Percentiles rank a stretch among this genome's conserved stretches.
phyloP scores from a whole-genome alignment of 2,888 invertebrate genomes.

The Piscicola geometra region DNA sequence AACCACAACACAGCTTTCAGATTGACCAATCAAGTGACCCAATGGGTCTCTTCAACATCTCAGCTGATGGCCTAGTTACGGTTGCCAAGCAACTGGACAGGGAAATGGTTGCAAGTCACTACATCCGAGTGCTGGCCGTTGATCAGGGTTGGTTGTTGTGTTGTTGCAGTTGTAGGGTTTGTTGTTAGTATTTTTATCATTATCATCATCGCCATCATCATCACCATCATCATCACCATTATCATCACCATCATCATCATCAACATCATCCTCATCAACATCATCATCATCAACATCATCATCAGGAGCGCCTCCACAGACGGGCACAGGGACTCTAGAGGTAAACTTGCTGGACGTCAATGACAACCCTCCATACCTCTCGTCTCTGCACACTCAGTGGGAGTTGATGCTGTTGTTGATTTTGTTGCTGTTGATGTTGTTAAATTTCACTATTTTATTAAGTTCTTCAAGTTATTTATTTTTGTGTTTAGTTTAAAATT shows the following conservation, averaged over 20 bases:
- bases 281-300: constrained; percentile 12
- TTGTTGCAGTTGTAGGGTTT: too few relatives aligned
- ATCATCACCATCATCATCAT: constrained; percentile 21
- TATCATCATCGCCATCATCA: background rate
- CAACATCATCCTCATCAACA: background rate
- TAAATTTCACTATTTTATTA: too few relatives aligned
- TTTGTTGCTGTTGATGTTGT: too few relatives aligned
- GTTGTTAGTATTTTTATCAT: background rate
- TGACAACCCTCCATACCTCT: constrained; percentile 77
- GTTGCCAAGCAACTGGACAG: constrained; percentile 41
- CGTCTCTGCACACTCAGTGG: background rate
- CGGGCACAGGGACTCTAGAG: constrained; percentile 85
- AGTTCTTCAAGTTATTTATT: too few relatives aligned
- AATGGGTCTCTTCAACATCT: constrained; percentile 47
- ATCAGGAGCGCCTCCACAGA: constrained; percentile 46
- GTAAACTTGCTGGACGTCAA: constrained; percentile 90
- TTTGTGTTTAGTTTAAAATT: too few relatives aligned
- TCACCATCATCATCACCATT: constrained; percentile 19
- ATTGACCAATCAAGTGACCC: background rate
- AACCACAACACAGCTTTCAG: background rate
- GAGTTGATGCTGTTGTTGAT: too few relatives aligned
- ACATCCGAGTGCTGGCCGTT: constrained; percentile 43
- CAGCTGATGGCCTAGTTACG: constrained; percentile 42
- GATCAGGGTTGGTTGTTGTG: too few relatives aligned
- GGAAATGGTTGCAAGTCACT: constrained; percentile 40